A percentile compares a stretch with the other conserved stretches of the same genome.
These are phyloP conservation scores for Tholera decimalis DNA, from an alignment of 2,888 invertebrate genomes.

Conservation along the genomic window DNA sequence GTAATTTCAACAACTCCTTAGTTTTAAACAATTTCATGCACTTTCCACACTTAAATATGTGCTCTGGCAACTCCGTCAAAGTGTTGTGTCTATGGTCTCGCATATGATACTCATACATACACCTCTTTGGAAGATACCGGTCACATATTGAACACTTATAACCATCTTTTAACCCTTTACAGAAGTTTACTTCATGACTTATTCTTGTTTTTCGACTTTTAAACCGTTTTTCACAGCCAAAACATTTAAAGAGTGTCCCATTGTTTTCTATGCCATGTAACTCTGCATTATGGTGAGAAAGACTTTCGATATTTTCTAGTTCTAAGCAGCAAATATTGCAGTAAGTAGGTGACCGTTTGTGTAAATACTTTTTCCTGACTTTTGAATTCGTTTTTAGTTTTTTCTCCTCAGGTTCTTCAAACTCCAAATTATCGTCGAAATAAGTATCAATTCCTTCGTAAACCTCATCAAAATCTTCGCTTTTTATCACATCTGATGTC, in stretches of 20 bases:
- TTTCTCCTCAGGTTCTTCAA: constrained; percentile 31
- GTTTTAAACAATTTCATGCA: constrained; percentile 78
- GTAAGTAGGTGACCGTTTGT: constrained; percentile 73
- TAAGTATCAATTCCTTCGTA: constrained; percentile 36
- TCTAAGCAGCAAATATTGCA: constrained; percentile 81
- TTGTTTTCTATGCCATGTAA: constrained; percentile 78
- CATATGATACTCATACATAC: constrained; percentile 80
- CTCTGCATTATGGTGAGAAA: constrained; percentile 75
- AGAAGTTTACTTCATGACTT: constrained; percentile 80
- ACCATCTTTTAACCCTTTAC: constrained; percentile 82
- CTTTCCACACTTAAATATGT: constrained; percentile 80
- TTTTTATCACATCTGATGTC: constrained; percentile 37
- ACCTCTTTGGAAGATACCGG: constrained; percentile 77
- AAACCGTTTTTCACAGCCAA: constrained; percentile 83
- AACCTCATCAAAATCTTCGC: constrained; percentile 45
- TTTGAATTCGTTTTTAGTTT: constrained; percentile 53
- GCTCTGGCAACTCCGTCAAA: constrained; percentile 71
- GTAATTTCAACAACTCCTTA: constrained; percentile 73
- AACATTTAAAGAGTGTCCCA: constrained; percentile 79
- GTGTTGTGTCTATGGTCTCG: constrained; percentile 77
- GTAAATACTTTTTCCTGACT: constrained; percentile 67
- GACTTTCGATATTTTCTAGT: constrained; percentile 67
- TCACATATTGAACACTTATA: constrained; percentile 81
- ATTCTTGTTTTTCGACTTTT: constrained; percentile 75
- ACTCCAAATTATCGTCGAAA: constrained; percentile 41